Base-by-base conservation (phyloP, 2,888 invertebrate species). In the Rhingia campestris region DNA sequence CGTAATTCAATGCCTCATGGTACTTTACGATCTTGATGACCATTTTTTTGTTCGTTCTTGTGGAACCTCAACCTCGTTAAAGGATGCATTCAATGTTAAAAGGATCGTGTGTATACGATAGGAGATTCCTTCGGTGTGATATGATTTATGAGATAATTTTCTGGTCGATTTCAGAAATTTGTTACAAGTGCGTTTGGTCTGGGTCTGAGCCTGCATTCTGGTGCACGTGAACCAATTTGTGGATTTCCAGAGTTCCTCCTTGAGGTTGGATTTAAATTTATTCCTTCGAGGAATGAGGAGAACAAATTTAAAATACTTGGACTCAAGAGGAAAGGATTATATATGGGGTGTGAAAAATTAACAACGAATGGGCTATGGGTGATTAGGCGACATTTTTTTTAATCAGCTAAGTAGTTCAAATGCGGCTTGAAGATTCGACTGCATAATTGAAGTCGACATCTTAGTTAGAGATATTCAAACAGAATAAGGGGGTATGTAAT, bases 131-230 rank as follows among this genome's bases (percentile, higher is more conserved):
- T 41, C 47, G 10, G 22, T 63, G n/a, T 4, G 39, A 9, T 67
- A 39, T 85, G 81, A 85, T 85, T 85, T 85, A 85, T 85, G 81
- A 67, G 81, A 85, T 85, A 85, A 85, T 85, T 85, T 85, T 85
- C 85, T 81, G 75, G 85, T 67, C 72, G 85, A 85, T 76, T 85
- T 76, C 35, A 81, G 7, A 64, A 75, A 80, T 84, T 84, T 84
- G 80, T 80, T 80, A 66, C 81, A 85, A 81, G 75, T 81, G 22
- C 2, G 81, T 33, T 32, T 5, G 12, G n/a, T 30, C 12, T 12
- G 43, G 12, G 43, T 10, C 45, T 9, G 6, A 30, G n/a, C 5
- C 0, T 43, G 58, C 32, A 10, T 39, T 45, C 12, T 22, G 51
- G 6, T 63, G 54, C 54, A 41, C 66, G 41, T 54, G 53, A 67